Evolutionary conservation across 2,113 vertebrate genomes (phyloP), one percentile per base, ranked within the genome.

Genomic region (Cyanoderma ruficeps): DNA sequence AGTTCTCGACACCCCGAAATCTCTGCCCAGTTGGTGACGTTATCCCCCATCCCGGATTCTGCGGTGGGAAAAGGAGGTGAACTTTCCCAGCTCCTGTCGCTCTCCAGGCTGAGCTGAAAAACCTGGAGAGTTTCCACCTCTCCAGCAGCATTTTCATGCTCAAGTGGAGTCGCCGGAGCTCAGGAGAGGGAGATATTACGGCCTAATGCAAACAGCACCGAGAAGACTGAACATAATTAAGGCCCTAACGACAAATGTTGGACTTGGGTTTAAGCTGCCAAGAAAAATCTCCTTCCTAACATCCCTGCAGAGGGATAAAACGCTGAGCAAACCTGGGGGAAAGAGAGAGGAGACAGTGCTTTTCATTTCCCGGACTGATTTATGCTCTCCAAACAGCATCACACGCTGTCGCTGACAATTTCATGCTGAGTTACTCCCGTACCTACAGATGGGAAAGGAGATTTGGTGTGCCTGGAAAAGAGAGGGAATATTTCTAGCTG

Each of bases 321-420:
- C 3, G 57, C 90, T 96, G 95, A 96, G 92, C 95, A 90, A 94
- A 92, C 77, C 88, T 96, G 89, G 69, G 39, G 27, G 28, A 14
- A 19, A 35, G 31, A 8, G 60, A 30, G 46, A 67, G 52, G 15
- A 78, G 93, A 88, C 7, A 30, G 60, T 0, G 30, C 82, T 94
- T 88, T 90, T 94, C 95, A 88, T 77, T 93, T 67, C 85, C 94
- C 7, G 10, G 92, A 10, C 94, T 94, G 96, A 96, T 96, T 95
- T 71, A 94, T 89, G 92, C 92, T 96, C 86, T 76, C 33, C 95
- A 93, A 93, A 95, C 88, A 91, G 86, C n/a, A 14, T 46, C 91
- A 2, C 79, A 72, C 16, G 83, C 93, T 64, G 96, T 21, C 30
- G 27, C 92, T 95, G 94, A 92, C 89, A 93, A 75, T 87, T 81